These are phyloP conservation scores for Aethes cnicana DNA, from an alignment of 2,888 invertebrate species.

Conservation along the genomic window DNA sequence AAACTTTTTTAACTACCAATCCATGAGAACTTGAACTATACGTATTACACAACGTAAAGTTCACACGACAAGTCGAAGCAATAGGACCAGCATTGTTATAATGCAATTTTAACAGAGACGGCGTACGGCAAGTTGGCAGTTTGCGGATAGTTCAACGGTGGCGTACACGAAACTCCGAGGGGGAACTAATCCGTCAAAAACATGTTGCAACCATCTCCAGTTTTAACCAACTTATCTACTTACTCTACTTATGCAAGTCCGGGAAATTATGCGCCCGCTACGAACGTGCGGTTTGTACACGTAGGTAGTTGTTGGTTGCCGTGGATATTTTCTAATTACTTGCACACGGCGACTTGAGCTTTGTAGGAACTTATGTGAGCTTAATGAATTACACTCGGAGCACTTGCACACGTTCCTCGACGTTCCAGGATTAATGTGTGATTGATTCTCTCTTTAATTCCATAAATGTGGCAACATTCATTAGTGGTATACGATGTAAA, in stretches of 20 bases:
- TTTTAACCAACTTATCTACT: conserved; percentile 51
- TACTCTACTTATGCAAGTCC: conserved; percentile 35
- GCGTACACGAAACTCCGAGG: conserved; percentile 33
- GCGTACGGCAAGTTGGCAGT: conserved; percentile 22
- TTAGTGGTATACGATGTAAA: too few species aligned
- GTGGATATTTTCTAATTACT: conserved; percentile 23
- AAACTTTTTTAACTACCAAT: too few species aligned
- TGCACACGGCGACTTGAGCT: conserved; percentile 11
- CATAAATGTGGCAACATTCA: not conserved
- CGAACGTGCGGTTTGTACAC: conserved; percentile 16
- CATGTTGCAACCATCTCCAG: conserved; percentile 52
- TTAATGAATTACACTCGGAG: conserved; percentile 19
- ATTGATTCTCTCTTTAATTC: not conserved
- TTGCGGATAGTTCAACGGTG: conserved; percentile 22
- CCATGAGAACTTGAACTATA: not conserved
- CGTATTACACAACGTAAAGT: conserved; percentile 5
- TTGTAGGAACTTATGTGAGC: conserved; percentile 15
- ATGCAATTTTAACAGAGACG: conserved; percentile 26
- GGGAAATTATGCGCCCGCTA: conserved; percentile 17
- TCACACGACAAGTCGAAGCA: conserved; percentile 18
- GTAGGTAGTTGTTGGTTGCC: not conserved
- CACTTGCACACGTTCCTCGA: not conserved
- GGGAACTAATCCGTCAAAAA: conserved; percentile 66
- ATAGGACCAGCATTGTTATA: conserved; percentile 24
- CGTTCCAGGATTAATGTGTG: conserved; percentile 6